Evolutionary conservation across 2,113 vertebrate genomes (phyloP), one percentile per base, ranked within the genome.

Genomic region (Eleginops maclovinus): DNA sequence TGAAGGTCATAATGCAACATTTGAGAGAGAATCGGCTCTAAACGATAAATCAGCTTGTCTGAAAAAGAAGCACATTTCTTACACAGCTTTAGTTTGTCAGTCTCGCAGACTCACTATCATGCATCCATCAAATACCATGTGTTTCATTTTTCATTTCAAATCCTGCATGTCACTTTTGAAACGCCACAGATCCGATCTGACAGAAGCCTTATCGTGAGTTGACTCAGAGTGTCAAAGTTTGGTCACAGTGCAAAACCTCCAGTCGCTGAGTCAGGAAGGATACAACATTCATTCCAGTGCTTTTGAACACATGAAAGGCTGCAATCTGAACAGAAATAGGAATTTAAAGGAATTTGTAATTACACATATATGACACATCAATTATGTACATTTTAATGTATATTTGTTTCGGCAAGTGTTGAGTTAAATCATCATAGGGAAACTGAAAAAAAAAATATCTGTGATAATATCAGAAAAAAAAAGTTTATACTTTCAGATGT

Each of bases 11-110:
- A 3, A 46, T 43, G 13, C 22, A 74, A 73, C 28, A 65, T 22
- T 28, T 60, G 28, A 74, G 26, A 78, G 53, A 79, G 82, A 85
- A 56, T 71, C 12, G 19, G 54, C 65, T 58, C 62, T 71, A 71
- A 77, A 70, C 40, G 36, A 49, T 46, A 63, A 75, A 53, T 68
- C 9, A 47, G 50, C 28, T 75, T 7, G 6, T 75, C 17, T 28
- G 21, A 28, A 72, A 46, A 47, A 10, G 31, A 50, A 43, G 21
- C 31, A 16, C 28, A 54, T 41, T 13, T 65, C 43, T 55, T 7
- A 24, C 60, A 54, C 15, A 56, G 63, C n/a, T 47, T 43, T 49
- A 49, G 17, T 36, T 12, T 16, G 58, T 51, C 44, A 14, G 65
- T 40, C 62, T 49, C 44, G 9, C 55, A 43, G 12, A 56, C 19